Evolutionary conservation across 1,140 invertebrate genomes (phyloP), one percentile per base, ranked within the genome.

Genomic region (Coenobita brevimanus): DNA sequence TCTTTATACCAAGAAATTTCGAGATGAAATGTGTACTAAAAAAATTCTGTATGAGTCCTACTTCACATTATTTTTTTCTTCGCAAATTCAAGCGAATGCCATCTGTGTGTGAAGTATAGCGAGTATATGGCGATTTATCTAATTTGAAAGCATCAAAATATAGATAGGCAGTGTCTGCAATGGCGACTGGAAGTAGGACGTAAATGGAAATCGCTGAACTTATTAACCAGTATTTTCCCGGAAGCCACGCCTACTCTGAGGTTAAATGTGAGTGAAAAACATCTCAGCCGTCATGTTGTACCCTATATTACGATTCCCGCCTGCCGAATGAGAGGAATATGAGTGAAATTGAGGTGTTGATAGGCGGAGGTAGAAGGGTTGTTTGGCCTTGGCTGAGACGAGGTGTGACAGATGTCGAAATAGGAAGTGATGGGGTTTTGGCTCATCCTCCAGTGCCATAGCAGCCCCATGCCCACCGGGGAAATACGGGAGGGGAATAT

Each of bases 341-440:
- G n/a, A 24, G 13, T 2, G 15, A 33, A 30, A 71, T 8, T 15
- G 24, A 50, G 64, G 21, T 30, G 46, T n/a, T 15, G 69, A 57
- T 30, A 27, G 3, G 54, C 24, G 69, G 24, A 71, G 50, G 46
- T 41, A 69, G 41, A 82, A 41, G 24, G 50, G 38, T 67, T 82
- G 81, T 83, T 83, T 83, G 81, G 81, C 81, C 81, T 83, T 83
- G 81, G 50, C n/a, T n/a, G 8, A 81, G 36, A 41, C 8, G 24
- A 71, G 27, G 64, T 60, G 30, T 81, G 78, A 81, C 78, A 81
- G 78, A 81, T 81, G 78, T 81, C 36, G 36, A 60, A 81, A 81
- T 76, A 76, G 13, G 73, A 76, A 76, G 41, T 76, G n/a, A 73
- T 38, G 41, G 60, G 27, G 10, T 6, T n/a, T 8, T 17, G 17